Conservation (phyloP, 2,113 vertebrate species). For the Eulemur rufifrons region DNA sequence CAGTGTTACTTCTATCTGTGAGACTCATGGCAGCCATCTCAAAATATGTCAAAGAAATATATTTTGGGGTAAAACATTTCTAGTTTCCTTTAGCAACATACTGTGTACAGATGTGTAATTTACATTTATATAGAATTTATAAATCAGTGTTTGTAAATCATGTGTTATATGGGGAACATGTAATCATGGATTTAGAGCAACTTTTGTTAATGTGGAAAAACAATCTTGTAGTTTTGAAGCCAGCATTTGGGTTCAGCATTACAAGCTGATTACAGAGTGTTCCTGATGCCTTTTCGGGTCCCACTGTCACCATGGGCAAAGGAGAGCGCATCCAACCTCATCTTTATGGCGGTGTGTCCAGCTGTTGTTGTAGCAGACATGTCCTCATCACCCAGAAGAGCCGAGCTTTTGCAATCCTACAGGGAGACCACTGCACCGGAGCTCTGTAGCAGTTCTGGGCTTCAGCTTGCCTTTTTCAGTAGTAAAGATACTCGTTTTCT, state of each 20-base stretch:
- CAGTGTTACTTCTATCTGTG: no score
- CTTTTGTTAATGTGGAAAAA: neutral
- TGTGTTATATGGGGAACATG: neutral
- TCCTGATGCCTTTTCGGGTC: neutral
- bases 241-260: neutral
- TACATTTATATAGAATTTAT: neutral
- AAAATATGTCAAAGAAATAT: no score
- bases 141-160: conserved; percentile 13
- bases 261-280: neutral
- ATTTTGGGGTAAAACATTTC: no score
- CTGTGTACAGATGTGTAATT: neutral
- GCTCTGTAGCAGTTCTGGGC: neutral
- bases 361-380: conserved; percentile 24
- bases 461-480: neutral
- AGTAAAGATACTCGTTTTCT: neutral
- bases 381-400: conserved; percentile 43
- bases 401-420: neutral
- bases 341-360: neutral
- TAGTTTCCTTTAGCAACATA: neutral
- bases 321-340: neutral
- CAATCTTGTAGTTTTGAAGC: neutral
- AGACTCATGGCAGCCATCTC: no score
- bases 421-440: neutral
- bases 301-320: neutral
- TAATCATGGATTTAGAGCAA: neutral